These are phyloP conservation scores for Drosophila kikkawai DNA, from an alignment of 1,140 invertebrate genomes.

Conservation along the genomic window DNA sequence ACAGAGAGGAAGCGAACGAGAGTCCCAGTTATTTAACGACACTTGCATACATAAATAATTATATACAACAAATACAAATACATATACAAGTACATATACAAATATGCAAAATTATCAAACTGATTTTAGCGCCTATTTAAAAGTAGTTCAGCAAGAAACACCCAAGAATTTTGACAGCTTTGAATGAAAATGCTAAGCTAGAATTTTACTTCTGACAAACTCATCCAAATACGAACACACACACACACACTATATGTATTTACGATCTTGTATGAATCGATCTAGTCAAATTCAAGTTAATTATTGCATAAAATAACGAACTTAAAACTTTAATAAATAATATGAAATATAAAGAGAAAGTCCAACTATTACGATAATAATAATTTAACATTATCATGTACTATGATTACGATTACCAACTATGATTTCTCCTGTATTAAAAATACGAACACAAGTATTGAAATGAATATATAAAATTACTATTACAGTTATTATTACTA, in stretches of 20 bases:
- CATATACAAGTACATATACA: constrained; percentile 56
- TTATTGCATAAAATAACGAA: constrained; percentile 78
- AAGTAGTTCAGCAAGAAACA: constrained; percentile 62
- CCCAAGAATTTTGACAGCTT: constrained; percentile 57
- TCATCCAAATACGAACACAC: constrained; percentile 33
- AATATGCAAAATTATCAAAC: constrained; percentile 74
- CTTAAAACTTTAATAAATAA: constrained; percentile 49
- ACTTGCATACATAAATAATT: constrained; percentile 50
- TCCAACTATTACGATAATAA: constrained; percentile 82
- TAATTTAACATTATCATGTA: constrained; percentile 68
- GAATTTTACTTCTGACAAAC: constrained; percentile 69
- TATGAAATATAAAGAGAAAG: constrained; percentile 59
- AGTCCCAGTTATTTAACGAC: constrained; percentile 64
- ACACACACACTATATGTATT: constrained; percentile 70
- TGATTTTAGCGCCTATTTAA: constrained; percentile 73
- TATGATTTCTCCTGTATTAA: constrained; percentile 70
- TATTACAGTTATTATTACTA: constrained; percentile 66
- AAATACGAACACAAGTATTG: constrained; percentile 79
- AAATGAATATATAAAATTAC: constrained; percentile 50
- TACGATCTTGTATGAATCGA: constrained; percentile 77
- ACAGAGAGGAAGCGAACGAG: constrained; percentile 51
- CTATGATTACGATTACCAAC: constrained; percentile 58
- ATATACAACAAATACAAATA: constrained; percentile 52
- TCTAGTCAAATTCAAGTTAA: constrained; percentile 84
- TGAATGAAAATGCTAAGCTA: constrained; percentile 70